Percentiles rank a stretch among this genome's conserved stretches.
Conservation (phyloP, 2,113 vertebrate genomes). For the Phocoena sinus region DNA sequence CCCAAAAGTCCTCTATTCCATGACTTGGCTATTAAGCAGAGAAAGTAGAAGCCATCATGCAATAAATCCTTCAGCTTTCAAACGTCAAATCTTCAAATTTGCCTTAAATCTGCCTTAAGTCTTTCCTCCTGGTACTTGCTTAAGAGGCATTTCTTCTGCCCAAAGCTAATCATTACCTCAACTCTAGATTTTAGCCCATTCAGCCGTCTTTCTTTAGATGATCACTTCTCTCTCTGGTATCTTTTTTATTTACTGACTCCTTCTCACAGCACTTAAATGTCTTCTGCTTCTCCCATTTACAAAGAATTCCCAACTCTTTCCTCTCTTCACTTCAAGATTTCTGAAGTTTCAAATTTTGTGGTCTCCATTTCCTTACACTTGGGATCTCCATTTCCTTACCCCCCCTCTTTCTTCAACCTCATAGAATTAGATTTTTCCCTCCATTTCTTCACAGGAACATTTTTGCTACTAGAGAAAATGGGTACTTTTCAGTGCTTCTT, state of each 20-base stretch:
- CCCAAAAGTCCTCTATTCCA: neutral
- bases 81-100: neutral
- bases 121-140: neutral
- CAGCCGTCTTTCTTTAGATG: neutral
- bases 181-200: neutral
- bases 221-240: neutral
- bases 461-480: neutral
- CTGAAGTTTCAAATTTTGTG: neutral
- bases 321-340: neutral
- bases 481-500: neutral
- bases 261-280: neutral
- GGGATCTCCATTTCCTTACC: no score
- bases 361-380: neutral
- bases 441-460: neutral
- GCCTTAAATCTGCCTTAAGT: neutral
- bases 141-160: neutral
- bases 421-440: neutral
- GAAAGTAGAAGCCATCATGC: neutral
- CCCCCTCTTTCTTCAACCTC: neutral
- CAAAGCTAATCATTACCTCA: neutral
- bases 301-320: neutral
- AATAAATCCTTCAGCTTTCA: neutral
- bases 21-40: neutral
- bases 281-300: neutral
- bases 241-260: neutral